Evolutionary conservation across 2,113 vertebrate species (phyloP).

Genomic region (Motacilla alba): DNA sequence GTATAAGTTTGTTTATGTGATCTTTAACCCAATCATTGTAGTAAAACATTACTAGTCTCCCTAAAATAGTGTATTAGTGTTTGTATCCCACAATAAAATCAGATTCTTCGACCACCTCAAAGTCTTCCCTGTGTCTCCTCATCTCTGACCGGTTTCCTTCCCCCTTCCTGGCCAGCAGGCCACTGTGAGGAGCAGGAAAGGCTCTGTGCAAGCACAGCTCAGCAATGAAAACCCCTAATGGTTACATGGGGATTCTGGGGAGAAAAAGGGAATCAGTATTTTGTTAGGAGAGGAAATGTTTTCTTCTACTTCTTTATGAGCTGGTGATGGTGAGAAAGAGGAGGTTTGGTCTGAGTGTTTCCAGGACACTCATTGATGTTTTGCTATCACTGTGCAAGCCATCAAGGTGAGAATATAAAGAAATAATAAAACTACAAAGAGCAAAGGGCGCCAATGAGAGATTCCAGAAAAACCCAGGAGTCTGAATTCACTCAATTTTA

Average conservation of each 20-base stretch:
- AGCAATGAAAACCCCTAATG: neutral
- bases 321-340: neutral
- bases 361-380: neutral
- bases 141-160: neutral
- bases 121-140: neutral
- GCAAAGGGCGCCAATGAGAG: neutral
- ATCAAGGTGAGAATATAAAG: neutral
- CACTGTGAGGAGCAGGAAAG: neutral
- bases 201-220: neutral
- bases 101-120: neutral
- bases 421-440: neutral
- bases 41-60: neutral
- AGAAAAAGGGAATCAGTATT: neutral
- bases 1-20: neutral
- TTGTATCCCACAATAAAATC: neutral
- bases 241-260: neutral
- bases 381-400: neutral
- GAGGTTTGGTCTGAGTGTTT: neutral
- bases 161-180: neutral
- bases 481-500: neutral
- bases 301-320: neutral
- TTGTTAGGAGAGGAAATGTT: neutral
- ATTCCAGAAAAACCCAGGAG: neutral
- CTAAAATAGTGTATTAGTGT: neutral
- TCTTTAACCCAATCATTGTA: neutral